Base-by-base conservation (phyloP, 2,113 vertebrate genomes). In the Chionodraco myersi region DNA sequence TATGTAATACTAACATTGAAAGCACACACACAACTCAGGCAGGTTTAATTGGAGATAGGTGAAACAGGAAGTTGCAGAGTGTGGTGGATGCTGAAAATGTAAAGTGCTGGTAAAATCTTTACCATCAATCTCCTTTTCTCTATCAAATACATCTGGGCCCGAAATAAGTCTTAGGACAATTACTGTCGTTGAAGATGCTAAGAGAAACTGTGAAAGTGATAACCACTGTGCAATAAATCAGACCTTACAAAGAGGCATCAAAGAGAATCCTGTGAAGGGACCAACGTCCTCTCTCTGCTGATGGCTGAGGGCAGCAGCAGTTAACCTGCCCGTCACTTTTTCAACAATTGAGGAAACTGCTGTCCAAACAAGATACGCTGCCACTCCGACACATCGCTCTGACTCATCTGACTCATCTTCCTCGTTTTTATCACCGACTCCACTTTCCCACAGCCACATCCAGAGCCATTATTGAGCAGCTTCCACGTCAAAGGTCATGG, bases 351-450 rank as follows among this genome's bases (percentile, higher is more conserved):
- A 90, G 92, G 92, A 94, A 93, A 82, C 74, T 16, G 36, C 93
- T 94, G 93, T 93, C 67, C 88, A 94, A 94, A 93, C 89, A 94
- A 92, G 91, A 93, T 92, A 83, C 1, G 57, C 80, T 67, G 56
- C 15, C 54, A 18, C 75, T 49, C 52, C 4, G 45, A 44, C 63
- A 66, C 52, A 15, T 7, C 0, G 47, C 67, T 71, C 80, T 48
- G 70, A 79, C 77, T 78, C 70, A 67, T 79, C 62, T 41, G 82
- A 87, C 88, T 90, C 84, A 75, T 90, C 91, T 82, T 84, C 86
- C 78, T 80, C 9, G 4, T n/a, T 72, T 89, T 91, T 77, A 90
- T 88, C 90, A 54, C 57, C 2, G 21, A 14, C 72, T 36, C 13
- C 61, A 65, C 80, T 88, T 92, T 92, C 90, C 88, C 87, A 89